A percentile compares a stretch with the other conserved stretches of the same genome.
phyloP scores from a whole-genome alignment of 2,888 invertebrate species.

The Aspidiotus rigidus region DNA sequence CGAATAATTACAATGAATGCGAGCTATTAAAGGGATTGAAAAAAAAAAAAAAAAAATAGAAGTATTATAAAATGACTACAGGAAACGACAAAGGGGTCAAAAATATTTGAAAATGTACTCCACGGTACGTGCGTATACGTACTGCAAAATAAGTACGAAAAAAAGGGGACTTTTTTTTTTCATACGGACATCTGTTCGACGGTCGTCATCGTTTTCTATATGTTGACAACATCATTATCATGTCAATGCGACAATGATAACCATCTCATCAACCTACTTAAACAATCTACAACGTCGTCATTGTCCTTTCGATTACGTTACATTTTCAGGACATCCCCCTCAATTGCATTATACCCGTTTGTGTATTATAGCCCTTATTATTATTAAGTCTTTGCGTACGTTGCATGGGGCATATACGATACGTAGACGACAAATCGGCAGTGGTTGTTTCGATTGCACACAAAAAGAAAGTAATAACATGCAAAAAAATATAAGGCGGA shows the following conservation, averaged over 20 bases:
- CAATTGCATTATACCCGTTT: slow-evolving; percentile 16
- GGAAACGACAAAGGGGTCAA: slow-evolving; percentile 12
- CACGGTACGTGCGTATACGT: slow-evolving; percentile 7
- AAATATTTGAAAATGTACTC: slow-evolving; percentile 27
- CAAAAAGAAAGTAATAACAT: too few relatives aligned
- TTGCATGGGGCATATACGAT: neutral
- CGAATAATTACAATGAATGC: slow-evolving; percentile 28
- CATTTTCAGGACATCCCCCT: slow-evolving; percentile 20
- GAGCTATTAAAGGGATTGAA: slow-evolving; percentile 33
- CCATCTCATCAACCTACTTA: slow-evolving; percentile 34
- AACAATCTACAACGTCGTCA: slow-evolving; percentile 31
- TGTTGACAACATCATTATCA: slow-evolving; percentile 33
- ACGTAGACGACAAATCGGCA: too few relatives aligned
- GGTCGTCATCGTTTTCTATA: neutral
- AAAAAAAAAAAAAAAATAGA: neutral
- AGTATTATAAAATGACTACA: slow-evolving; percentile 5
- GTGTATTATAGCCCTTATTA: slow-evolving; percentile 13
- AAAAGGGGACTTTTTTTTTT: slow-evolving; percentile 8
- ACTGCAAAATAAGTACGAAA: slow-evolving; percentile 1
- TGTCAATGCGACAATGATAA: slow-evolving; percentile 32
- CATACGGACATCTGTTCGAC: slow-evolving; percentile 30
- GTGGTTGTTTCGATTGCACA: too few relatives aligned
- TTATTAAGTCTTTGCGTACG: neutral
- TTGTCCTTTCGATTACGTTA: slow-evolving; percentile 29
- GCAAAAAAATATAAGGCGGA: too few relatives aligned